phyloP scores from a whole-genome alignment of 2,797 vertebrate species.

The Heliangelus exortis region DNA sequence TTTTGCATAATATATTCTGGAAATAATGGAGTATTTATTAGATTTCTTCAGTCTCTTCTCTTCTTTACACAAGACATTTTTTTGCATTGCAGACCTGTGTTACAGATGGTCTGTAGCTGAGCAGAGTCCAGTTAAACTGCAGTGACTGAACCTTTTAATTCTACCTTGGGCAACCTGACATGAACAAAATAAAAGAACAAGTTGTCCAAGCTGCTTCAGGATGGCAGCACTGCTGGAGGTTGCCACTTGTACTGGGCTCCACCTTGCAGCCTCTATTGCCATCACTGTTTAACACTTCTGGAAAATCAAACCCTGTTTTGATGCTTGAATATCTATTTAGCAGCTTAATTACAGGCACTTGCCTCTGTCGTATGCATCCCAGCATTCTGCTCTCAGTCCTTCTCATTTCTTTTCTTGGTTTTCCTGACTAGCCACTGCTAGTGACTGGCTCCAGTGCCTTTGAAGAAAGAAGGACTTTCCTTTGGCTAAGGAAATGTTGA shows the following conservation, averaged over 20 bases:
- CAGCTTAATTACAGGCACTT: neutral
- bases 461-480: neutral
- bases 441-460: neutral
- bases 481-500: neutral
- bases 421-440: neutral
- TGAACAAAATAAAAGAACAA: neutral
- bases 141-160: neutral
- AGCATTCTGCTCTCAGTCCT: neutral
- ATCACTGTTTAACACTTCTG: neutral
- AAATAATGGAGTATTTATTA: slow-evolving; percentile 49
- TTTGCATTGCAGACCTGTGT: neutral
- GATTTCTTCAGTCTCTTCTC: slow-evolving; percentile 5
- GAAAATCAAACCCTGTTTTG: neutral
- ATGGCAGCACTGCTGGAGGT: neutral
- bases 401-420: neutral
- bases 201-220: neutral
- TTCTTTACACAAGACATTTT: neutral
- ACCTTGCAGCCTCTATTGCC: neutral
- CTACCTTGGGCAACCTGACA: neutral
- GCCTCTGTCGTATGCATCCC: neutral
- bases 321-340: neutral
- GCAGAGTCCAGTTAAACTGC: neutral
- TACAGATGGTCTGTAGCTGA: neutral
- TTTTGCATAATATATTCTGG: slow-evolving; percentile 36
- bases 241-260: neutral